These are phyloP conservation scores for Cotesia typhae DNA, from an alignment of 1,140 invertebrate species.

Conservation along the genomic window DNA sequence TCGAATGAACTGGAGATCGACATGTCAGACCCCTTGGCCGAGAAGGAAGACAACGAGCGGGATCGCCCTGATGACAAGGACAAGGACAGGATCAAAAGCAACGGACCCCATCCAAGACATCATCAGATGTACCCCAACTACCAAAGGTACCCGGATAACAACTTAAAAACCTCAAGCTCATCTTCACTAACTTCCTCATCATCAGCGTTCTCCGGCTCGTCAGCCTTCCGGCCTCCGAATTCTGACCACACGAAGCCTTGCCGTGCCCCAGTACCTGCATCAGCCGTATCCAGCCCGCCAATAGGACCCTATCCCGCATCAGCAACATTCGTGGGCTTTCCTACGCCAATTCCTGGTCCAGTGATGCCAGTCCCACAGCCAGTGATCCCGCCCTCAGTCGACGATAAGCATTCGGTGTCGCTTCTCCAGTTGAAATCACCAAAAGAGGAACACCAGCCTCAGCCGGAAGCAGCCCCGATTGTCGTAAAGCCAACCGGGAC, in stretches of 20 bases:
- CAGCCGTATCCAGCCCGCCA: slow-evolving; percentile 58
- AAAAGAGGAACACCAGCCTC: slow-evolving; percentile 59
- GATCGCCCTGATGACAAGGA: slow-evolving; percentile 61
- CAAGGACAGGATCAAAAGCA: slow-evolving; percentile 64
- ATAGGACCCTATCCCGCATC: slow-evolving; percentile 72
- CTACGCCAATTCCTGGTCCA: slow-evolving; percentile 55
- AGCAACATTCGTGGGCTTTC: slow-evolving; percentile 73
- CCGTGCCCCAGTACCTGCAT: slow-evolving; percentile 53
- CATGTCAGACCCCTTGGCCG: slow-evolving; percentile 72
- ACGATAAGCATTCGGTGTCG: slow-evolving; percentile 63
- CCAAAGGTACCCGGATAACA: slow-evolving; percentile 54
- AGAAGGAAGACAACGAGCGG: slow-evolving; percentile 66
- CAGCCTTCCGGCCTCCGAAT: slow-evolving; percentile 78
- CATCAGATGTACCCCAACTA: slow-evolving; percentile 51
- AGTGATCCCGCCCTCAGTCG: slow-evolving; percentile 51
- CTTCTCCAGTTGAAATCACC: slow-evolving; percentile 64
- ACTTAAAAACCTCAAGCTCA: slow-evolving; percentile 47
- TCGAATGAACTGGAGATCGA: slow-evolving; percentile 82
- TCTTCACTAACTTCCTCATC: slow-evolving; percentile 60
- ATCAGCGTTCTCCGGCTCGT: slow-evolving; percentile 74
- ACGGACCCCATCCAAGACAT: slow-evolving; percentile 57
- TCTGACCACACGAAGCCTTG: slow-evolving; percentile 61
- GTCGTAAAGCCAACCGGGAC: slow-evolving; percentile 35
- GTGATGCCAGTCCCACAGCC: slow-evolving; percentile 57
- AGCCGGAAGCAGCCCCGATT: slow-evolving; percentile 22